A percentile compares a stretch with the other conserved stretches of the same genome.
phyloP scores from a whole-genome alignment of 2,113 vertebrate genomes.

The Neomonachus schauinslandi region DNA sequence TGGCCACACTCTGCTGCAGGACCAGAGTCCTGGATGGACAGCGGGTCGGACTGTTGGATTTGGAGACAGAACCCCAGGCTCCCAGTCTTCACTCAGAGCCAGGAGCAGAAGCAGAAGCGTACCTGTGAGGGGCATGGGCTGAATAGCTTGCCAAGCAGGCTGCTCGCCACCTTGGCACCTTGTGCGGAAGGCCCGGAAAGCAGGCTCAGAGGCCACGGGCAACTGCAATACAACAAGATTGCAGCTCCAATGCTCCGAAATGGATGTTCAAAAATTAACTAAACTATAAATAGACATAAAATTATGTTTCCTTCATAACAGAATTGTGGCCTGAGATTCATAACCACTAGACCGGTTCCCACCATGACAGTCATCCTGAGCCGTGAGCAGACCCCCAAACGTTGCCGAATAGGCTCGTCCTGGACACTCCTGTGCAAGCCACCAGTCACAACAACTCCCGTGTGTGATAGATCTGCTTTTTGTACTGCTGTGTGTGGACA shows the following conservation, averaged over 20 bases:
- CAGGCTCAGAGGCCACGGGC: rapidly evolving
- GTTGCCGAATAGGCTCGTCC: not conserved
- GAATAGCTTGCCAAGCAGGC: rapidly evolving
- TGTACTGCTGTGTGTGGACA: rapidly evolving
- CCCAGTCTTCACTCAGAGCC: rapidly evolving
- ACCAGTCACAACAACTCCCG: rapidly evolving
- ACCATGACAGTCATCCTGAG: rapidly evolving
- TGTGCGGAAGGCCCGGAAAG: rapidly evolving
- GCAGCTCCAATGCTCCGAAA: rapidly evolving
- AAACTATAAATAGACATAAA: not conserved
- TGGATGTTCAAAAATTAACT: no score
- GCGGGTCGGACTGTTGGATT: rapidly evolving
- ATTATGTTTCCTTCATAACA: not conserved
- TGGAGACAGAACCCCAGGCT: no score
- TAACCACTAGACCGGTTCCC: rapidly evolving
- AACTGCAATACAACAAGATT: rapidly evolving
- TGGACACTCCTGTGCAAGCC: rapidly evolving
- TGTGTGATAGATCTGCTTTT: not conserved
- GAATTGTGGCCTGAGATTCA: not conserved
- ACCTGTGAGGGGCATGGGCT: rapidly evolving
- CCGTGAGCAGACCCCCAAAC: not conserved
- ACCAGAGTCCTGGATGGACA: rapidly evolving
- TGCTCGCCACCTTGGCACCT: not conserved
- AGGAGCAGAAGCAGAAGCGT: rapidly evolving
- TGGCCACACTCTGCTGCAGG: not conserved